These are phyloP conservation scores for Helogale parvula DNA, from an alignment of 2,113 vertebrate species.

Conservation along the genomic window DNA sequence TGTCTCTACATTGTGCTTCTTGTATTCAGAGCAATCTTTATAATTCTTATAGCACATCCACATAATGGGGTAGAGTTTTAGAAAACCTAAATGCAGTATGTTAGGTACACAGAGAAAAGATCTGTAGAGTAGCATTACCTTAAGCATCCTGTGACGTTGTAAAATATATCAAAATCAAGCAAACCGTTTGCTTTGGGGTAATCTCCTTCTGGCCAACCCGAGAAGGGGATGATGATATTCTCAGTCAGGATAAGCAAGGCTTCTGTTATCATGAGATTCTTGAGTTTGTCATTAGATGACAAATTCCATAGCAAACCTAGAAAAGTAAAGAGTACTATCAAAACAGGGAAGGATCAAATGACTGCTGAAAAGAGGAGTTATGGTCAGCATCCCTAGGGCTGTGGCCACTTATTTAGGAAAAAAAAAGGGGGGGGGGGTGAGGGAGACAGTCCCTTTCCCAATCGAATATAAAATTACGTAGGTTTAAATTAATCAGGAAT, in stretches of 20 bases:
- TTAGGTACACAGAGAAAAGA: background rate
- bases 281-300: constrained; percentile 95
- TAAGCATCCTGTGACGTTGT: constrained; percentile 94
- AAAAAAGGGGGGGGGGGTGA: background rate
- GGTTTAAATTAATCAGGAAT: constrained; percentile 1
- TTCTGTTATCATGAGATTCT: constrained; percentile 87
- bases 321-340: constrained; percentile 47
- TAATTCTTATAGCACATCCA: background rate
- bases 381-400: background rate
- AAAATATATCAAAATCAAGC: constrained; percentile 91
- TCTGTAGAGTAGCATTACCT: constrained; percentile 83
- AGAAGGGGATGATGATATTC: constrained; percentile 92
- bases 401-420: background rate
- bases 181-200: constrained; percentile 92
- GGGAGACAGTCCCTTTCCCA: background rate
- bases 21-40: background rate
- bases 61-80: background rate
- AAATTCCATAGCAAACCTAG: constrained; percentile 97
- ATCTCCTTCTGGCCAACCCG: constrained; percentile 93
- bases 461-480: background rate
- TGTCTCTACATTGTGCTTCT: background rate
- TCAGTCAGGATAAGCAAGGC: constrained; percentile 87
- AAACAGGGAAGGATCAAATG: background rate
- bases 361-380: background rate
- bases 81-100: background rate